phyloP scores from a whole-genome alignment of 2,113 vertebrate species.

The Tylochromis polylepis region DNA sequence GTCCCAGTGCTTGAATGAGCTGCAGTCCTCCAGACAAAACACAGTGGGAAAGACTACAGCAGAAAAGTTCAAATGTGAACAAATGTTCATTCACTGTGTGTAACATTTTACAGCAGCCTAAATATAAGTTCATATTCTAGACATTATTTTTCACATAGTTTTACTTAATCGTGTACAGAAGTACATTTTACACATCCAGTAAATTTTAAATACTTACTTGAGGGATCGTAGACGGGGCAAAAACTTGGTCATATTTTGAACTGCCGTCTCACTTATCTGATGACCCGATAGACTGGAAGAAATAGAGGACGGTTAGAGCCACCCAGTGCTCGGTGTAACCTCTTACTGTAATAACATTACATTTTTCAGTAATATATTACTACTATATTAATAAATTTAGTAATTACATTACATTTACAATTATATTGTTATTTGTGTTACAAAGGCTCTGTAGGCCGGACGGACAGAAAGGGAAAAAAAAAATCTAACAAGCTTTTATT shows the following conservation, averaged over 20 bases:
- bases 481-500: neutral
- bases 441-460: neutral
- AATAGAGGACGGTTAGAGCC: neutral
- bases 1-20: conserved; percentile 41
- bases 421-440: neutral
- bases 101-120: neutral
- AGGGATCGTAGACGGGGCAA: conserved; percentile 62
- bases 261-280: conserved; percentile 45
- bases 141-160: neutral
- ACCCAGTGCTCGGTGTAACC: neutral
- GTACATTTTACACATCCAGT: too few species aligned
- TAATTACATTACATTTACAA: neutral
- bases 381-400: neutral
- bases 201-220: too few species aligned
- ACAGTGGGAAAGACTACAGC: conserved; percentile 60
- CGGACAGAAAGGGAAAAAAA: neutral
- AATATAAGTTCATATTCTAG: neutral
- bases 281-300: conserved; percentile 73
- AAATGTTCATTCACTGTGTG: neutral
- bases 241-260: conserved; percentile 28
- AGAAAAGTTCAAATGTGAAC: neutral
- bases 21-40: conserved; percentile 14
- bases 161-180: neutral
- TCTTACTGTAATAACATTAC: neutral
- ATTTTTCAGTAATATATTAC: neutral